A percentile compares a stretch with the other conserved stretches of the same genome.
These are phyloP conservation scores for Lithophane semibrunnea DNA, from an alignment of 2,888 invertebrate genomes.

Conservation along the genomic window DNA sequence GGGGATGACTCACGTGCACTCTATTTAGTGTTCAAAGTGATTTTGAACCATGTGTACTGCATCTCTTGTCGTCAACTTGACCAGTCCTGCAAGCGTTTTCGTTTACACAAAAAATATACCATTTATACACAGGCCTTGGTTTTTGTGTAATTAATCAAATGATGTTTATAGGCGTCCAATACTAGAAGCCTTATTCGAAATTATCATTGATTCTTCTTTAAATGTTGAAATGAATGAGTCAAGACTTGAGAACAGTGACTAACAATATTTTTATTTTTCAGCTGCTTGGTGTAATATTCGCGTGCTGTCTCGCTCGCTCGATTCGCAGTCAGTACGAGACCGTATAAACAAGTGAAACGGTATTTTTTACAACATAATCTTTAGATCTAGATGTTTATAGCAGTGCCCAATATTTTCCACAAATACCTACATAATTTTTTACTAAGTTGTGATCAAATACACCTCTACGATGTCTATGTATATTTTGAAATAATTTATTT, in stretches of 20 bases:
- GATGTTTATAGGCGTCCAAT: neutral
- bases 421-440: conserved; percentile 47
- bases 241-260: neutral
- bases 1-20: neutral
- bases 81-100: neutral
- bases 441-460: conserved; percentile 73
- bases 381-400: conserved; percentile 45
- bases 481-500: conserved; percentile 75
- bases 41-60: neutral
- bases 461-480: conserved; percentile 68
- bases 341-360: conserved; percentile 87
- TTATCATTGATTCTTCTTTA: neutral
- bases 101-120: neutral
- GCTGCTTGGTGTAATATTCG: conserved; percentile 97
- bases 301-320: conserved; percentile 97
- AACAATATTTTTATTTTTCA: conserved; percentile 80
- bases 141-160: neutral
- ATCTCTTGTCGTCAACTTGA: neutral
- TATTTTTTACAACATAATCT: conserved; percentile 37
- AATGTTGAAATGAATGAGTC: neutral
- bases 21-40: neutral
- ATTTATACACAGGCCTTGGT: neutral
- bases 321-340: conserved; percentile 98
- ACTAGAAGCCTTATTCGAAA: neutral
- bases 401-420: conserved; percentile 50